Percentiles rank a stretch among this genome's conserved stretches.
Conservation (phyloP, 2,888 invertebrate species). For the Aleiodes alternator region DNA sequence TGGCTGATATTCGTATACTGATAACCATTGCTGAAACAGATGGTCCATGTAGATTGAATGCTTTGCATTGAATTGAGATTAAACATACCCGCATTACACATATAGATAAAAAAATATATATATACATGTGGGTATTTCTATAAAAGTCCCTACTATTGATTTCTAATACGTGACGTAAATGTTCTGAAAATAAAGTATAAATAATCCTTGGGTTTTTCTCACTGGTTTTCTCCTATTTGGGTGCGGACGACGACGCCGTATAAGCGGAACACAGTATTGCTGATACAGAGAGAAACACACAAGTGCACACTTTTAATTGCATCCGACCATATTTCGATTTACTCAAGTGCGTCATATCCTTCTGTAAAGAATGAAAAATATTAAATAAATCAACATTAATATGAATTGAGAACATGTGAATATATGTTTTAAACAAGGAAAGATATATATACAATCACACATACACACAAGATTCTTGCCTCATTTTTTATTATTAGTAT, state of each 20-base stretch:
- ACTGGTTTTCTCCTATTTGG: slow-evolving; percentile 24
- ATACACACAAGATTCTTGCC: too few species aligned
- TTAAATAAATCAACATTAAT: too few species aligned
- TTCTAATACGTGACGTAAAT: slow-evolving; percentile 4
- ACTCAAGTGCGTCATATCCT: too few species aligned
- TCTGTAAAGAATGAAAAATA: too few species aligned
- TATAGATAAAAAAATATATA: too few species aligned
- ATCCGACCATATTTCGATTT: slow-evolving; percentile 5
- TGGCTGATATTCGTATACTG: not conserved
- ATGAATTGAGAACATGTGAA: too few species aligned
- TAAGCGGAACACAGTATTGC: not conserved
- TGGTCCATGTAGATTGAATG: slow-evolving; percentile 9
- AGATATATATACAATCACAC: too few species aligned
- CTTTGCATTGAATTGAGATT: not conserved
- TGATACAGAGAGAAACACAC: not conserved
- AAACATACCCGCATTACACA: too few species aligned
- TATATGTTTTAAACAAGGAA: too few species aligned
- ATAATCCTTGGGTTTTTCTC: slow-evolving; percentile 7
- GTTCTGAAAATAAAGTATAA: slow-evolving; percentile 21
- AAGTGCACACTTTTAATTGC: slow-evolving; percentile 19
- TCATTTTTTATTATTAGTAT: slow-evolving; percentile 6
- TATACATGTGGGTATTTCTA: not conserved
- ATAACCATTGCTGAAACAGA: slow-evolving; percentile 10
- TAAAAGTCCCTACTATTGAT: slow-evolving; percentile 13
- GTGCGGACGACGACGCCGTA: slow-evolving; percentile 2